phyloP scores from a whole-genome alignment of 2,113 vertebrate genomes.

The Tyrannus savana region DNA sequence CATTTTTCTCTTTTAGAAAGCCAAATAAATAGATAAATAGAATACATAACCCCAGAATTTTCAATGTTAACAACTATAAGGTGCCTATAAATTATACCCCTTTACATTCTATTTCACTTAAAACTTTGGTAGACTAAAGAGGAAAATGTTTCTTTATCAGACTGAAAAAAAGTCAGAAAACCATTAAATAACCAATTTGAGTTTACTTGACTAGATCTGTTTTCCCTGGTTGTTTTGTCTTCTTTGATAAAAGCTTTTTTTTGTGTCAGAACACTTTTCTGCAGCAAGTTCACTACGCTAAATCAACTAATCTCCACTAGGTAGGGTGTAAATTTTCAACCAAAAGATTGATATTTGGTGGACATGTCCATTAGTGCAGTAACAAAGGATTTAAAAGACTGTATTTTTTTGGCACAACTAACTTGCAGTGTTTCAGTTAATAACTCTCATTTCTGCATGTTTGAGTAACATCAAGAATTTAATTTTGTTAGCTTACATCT shows the following conservation, averaged over 20 bases:
- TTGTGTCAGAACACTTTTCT: not conserved
- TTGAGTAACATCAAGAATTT: not conserved
- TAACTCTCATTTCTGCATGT: not conserved
- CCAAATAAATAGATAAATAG: not conserved
- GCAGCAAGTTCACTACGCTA: not conserved
- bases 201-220: not conserved
- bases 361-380: not conserved
- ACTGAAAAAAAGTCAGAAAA: not conserved
- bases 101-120: not conserved
- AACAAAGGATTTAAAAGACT: not conserved
- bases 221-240: not conserved
- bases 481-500: not conserved
- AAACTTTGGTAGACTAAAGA: not conserved
- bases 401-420: not conserved
- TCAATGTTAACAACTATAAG: not conserved
- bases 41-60: not conserved
- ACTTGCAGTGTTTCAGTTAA: not conserved
- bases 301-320: not conserved
- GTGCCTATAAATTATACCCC: not conserved
- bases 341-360: not conserved
- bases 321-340: not conserved
- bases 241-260: not conserved
- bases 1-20: not conserved
- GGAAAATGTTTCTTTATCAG: not conserved
- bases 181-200: accelerated